A percentile compares a stretch with the other conserved stretches of the same genome.
Evolutionary conservation across 2,888 invertebrate genomes (phyloP).

Genomic region (Ophion ellenae): DNA sequence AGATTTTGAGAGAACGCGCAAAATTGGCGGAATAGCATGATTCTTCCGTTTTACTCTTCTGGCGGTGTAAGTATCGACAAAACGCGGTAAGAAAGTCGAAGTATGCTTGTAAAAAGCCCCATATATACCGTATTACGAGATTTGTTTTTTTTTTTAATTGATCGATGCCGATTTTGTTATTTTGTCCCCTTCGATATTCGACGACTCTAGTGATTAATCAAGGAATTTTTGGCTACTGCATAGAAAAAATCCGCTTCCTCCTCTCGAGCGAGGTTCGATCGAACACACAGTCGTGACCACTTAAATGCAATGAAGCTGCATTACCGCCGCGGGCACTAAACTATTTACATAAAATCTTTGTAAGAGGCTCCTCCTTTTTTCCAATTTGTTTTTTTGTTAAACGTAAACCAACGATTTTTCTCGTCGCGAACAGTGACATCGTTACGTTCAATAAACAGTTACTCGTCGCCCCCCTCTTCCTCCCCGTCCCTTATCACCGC

Average conservation of each 20-base stretch:
- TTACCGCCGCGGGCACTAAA: conserved; percentile 59
- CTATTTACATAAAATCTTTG: conserved; percentile 81
- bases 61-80: conserved; percentile 23
- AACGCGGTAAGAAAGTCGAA: conserved; percentile 57
- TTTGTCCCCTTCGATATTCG: conserved; percentile 47
- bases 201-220: conserved; percentile 38
- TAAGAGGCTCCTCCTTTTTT: conserved; percentile 71
- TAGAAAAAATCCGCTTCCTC: conserved; percentile 44
- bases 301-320: conserved; percentile 56
- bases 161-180: conserved; percentile 43
- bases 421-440: conserved; percentile 72
- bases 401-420: conserved; percentile 72
- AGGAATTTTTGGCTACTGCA: conserved; percentile 52
- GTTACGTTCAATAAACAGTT: conserved; percentile 76
- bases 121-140: conserved; percentile 53
- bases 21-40: conserved; percentile 43
- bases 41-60: conserved; percentile 24
- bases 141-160: conserved; percentile 27
- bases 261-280: conserved; percentile 40
- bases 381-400: conserved; percentile 62
- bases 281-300: conserved; percentile 40
- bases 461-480: conserved; percentile 72
- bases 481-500: conserved; percentile 69
- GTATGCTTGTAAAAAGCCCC: conserved; percentile 60
- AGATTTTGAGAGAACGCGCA: conserved; percentile 38